These are phyloP conservation scores for Lissocephala sabroskyi DNA, from an alignment of 2,888 invertebrate genomes.

Conservation along the genomic window DNA sequence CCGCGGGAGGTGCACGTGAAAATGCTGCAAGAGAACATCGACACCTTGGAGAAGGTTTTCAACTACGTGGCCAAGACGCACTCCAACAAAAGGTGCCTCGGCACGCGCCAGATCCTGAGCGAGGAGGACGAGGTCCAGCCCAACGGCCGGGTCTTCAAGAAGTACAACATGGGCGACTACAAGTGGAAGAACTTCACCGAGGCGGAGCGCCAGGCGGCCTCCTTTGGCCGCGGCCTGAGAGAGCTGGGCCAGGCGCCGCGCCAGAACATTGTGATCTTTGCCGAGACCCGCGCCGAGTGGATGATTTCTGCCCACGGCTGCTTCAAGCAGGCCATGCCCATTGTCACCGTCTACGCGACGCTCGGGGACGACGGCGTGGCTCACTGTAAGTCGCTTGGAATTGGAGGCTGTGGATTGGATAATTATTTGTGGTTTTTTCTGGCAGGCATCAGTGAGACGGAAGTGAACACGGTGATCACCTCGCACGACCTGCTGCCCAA, in stretches of 20 bases:
- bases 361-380: conserved; percentile 96
- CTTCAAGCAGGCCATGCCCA: conserved; percentile 94
- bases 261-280: conserved; percentile 91
- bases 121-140: conserved; percentile 96
- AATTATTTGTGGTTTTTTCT: background rate
- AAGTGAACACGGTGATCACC: conserved; percentile 93
- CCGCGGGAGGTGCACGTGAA: conserved; percentile 82
- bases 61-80: conserved; percentile 84
- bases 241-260: conserved; percentile 83
- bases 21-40: conserved; percentile 83
- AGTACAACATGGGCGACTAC: conserved; percentile 96
- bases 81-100: conserved; percentile 84
- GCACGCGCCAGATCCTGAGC: conserved; percentile 90
- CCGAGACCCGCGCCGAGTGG: conserved; percentile 99
- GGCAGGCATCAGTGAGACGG: conserved; percentile 89
- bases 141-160: conserved; percentile 96
- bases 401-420: background rate
- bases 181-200: conserved; percentile 89
- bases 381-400: conserved; percentile 78
- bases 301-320: conserved; percentile 96
- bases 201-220: conserved; percentile 80
- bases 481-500: conserved; percentile 93
- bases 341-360: conserved; percentile 98
- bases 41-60: conserved; percentile 88
- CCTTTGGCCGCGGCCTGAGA: conserved; percentile 89